Evolutionary conservation across 1,140 invertebrate species (phyloP).

Genomic region (Triops longicaudatus): DNA sequence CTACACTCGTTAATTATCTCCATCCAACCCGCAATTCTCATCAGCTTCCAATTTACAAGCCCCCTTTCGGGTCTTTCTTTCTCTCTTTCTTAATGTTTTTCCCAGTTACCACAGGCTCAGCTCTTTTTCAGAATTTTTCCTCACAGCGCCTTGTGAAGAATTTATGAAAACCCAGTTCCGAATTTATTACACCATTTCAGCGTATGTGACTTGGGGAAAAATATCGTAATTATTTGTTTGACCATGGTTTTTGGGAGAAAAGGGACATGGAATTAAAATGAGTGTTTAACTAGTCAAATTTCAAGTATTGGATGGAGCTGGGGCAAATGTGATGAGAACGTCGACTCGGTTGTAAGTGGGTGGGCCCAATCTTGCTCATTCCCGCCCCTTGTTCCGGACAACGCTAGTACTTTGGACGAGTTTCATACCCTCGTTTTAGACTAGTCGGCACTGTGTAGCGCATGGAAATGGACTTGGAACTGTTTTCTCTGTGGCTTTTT

Average conservation of each 20-base stretch:
- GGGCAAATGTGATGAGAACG: not conserved
- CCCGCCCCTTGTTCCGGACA: not conserved
- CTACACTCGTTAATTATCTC: not conserved
- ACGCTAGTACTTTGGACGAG: not conserved
- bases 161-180: too few relatives aligned
- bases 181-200: too few relatives aligned
- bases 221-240: too few relatives aligned
- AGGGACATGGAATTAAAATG: too few relatives aligned
- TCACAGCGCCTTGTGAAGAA: not conserved
- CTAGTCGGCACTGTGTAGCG: constrained; percentile 9
- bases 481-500: not conserved
- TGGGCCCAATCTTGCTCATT: not conserved
- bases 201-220: too few relatives aligned
- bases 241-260: too few relatives aligned
- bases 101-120: not conserved
- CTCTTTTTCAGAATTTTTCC: not conserved
- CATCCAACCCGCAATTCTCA: not conserved
- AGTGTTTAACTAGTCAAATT: too few relatives aligned
- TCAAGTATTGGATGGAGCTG: too few relatives aligned
- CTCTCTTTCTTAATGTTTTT: not conserved
- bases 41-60: not conserved
- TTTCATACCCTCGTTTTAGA: not conserved
- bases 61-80: not conserved
- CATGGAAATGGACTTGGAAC: constrained; percentile 11
- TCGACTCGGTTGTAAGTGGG: not conserved